Evolutionary conservation across 2,113 vertebrate genomes (phyloP), one percentile per base, ranked within the genome.

Genomic region (Chamaea fasciata): DNA sequence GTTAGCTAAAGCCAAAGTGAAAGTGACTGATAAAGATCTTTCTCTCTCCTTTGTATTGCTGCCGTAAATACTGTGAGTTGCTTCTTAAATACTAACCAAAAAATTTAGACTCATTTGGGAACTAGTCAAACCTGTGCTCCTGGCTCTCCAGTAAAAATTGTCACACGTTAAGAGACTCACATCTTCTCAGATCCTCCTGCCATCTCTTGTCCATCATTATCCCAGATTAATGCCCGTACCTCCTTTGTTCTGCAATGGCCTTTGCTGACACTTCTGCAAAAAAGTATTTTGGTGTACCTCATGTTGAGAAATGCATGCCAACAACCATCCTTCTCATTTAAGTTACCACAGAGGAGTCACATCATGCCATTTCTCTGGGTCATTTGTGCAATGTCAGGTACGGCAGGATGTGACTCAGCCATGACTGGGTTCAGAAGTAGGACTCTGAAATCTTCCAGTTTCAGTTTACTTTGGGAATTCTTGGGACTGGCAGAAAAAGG

Each of bases 351-450:
- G 63, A 88, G 60, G 53, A 94, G 86, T 57, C 74, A 52, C 86
- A 83, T 77, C 60, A 74, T 0, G 2, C n/a, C 0, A 1, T 64
- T 81, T 63, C 85, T 73, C 69, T 57, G 31, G 62, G 77, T 76
- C 53, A 2, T 88, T 96, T 97, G 67, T 92, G 95, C 85, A 96
- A 86, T 50, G 86, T 39, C 93, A 96, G 94, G 93, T 88, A 96
- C 96, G 46, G 73, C 96, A 97, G 96, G 95, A 96, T 94, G 80
- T 97, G 96, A 96, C 76, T 96, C 96, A 96, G 52, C 13, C 21
- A 30, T 96, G 94, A 94, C 83, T 92, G 5, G 6, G 5, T 47
- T 90, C 63, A 50, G 26, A 90, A 92, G 28, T 12, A 70, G 78
- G 71, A 74, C 64, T 89, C 70, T 77, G 22, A 95, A 96, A 89